Evolutionary conservation across 2,113 vertebrate genomes (phyloP), one percentile per base, ranked within the genome.

Genomic region (Hydrochoerus hydrochaeris): DNA sequence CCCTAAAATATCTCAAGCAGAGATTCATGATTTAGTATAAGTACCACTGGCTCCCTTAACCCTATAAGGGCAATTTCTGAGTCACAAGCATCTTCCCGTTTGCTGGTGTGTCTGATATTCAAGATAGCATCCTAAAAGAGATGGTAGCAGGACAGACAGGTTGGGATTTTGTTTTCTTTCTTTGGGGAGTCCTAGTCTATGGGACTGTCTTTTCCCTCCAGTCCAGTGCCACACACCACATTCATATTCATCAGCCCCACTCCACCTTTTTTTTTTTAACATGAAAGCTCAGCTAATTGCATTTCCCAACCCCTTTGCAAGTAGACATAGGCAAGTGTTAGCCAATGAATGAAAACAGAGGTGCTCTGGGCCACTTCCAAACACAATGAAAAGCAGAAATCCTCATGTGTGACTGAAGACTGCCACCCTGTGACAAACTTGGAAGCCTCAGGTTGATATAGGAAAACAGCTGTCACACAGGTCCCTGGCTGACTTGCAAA

Each of bases 231-330:
- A 35, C 91, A 32, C 46, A 41, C 3, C 1, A 11, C n/a, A 1
- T 19, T 28, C 38, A 35, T 4, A 8, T 1, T n/a, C 24, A 44
- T 60, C 84, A 12, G 14, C 30, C 26, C 83, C 11, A n/a, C 67
- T 19, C n/a, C n/a, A 17, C 20, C n/a, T n/a, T 35, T 69, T n/a
- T 38, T n/a, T 26, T 58, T 24, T 24, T 26, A 12, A 63, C 7
- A 7, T 67, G 32, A 24, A 49, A 12, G 2, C 24, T 78, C 17
- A 9, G 49, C 49, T 16, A 75, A 85, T 60, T 86, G 60, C 88
- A 62, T 65, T 91, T 93, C 92, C 92, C 84, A 91, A n/a, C 9
- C n/a, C 57, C 60, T 52, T 58, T 58, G 75, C 82, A 82, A 81
- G 38, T 19, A n/a, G 41, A 62, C 17, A 14, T 22, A 57, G 63